Percentiles rank a stretch among this genome's conserved stretches.
These are phyloP conservation scores for Lasioglossum figueresi DNA, from an alignment of 2,888 invertebrate genomes.

Conservation along the genomic window DNA sequence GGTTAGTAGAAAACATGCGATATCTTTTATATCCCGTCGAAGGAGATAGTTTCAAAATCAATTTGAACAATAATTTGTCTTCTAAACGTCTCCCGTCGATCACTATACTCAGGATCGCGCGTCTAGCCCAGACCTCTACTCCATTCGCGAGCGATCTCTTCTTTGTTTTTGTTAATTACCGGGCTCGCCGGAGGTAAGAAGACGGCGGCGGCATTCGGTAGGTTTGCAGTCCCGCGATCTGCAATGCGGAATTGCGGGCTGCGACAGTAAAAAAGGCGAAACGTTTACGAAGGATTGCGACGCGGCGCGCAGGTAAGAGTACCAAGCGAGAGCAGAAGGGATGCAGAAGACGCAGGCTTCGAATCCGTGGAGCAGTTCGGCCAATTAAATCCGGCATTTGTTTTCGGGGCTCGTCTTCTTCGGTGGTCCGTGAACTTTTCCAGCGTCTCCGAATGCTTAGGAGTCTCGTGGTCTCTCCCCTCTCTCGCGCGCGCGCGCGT, in stretches of 20 bases:
- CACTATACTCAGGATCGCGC: background rate
- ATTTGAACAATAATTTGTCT: background rate
- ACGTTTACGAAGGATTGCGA: background rate
- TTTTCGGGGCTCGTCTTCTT: slow-evolving; percentile 49
- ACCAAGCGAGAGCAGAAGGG: background rate
- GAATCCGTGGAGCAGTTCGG: slow-evolving; percentile 49
- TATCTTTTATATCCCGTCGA: too few relatives aligned
- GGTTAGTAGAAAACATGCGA: too few relatives aligned
- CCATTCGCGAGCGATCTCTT: too few relatives aligned
- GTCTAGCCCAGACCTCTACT: background rate
- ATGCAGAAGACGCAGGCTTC: slow-evolving; percentile 14
- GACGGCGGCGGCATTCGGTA: background rate
- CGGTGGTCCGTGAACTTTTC: slow-evolving; percentile 59
- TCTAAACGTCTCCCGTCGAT: background rate
- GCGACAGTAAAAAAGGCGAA: slow-evolving; percentile 17
- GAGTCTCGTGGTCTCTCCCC: background rate
- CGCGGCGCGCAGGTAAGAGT: background rate
- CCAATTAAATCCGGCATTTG: slow-evolving; percentile 70
- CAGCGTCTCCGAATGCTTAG: slow-evolving; percentile 23
- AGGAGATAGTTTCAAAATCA: too few relatives aligned
- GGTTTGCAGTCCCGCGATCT: slow-evolving; percentile 13
- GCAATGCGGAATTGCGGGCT: slow-evolving; percentile 48
- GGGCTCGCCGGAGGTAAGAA: background rate
- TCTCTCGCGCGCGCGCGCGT: slow-evolving; percentile 9
- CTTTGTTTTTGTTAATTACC: background rate